These are phyloP conservation scores for Fragum sueziense DNA, from an alignment of 2,888 invertebrate genomes.

Conservation along the genomic window DNA sequence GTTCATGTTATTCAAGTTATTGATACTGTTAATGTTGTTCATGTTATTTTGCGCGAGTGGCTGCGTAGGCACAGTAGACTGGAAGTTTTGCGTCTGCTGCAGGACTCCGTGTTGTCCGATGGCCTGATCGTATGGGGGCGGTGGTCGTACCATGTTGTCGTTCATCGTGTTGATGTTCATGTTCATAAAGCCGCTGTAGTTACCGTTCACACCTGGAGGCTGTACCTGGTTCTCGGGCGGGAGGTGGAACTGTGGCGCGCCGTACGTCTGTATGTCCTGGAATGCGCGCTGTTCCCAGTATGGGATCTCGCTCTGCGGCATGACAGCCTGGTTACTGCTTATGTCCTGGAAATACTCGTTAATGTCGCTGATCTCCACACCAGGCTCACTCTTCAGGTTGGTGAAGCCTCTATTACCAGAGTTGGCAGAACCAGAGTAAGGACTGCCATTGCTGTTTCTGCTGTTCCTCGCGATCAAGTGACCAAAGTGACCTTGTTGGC, in stretches of 20 bases:
- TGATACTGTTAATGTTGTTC: conserved; percentile 61
- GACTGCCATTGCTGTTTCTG: conserved; percentile 76
- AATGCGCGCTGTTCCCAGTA: conserved; percentile 73
- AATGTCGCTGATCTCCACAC: conserved; percentile 66
- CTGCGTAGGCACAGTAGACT: conserved; percentile 60
- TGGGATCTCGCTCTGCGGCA: conserved; percentile 75
- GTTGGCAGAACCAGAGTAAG: conserved; percentile 74
- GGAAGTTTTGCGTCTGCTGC: conserved; percentile 59
- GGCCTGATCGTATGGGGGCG: conserved; percentile 76
- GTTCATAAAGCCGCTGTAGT: conserved; percentile 51
- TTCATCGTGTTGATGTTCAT: conserved; percentile 45
- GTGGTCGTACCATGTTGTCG: conserved; percentile 67
- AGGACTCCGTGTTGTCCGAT: conserved; percentile 44
- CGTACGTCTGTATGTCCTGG: conserved; percentile 63
- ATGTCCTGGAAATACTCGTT: conserved; percentile 70
- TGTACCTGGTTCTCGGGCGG: conserved; percentile 59
- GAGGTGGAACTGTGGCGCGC: conserved; percentile 55
- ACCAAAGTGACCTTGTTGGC: conserved; percentile 78
- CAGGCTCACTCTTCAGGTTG: conserved; percentile 67
- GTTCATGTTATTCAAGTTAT: conserved; percentile 65
- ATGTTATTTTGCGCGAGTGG: conserved; percentile 49
- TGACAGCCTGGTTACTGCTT: conserved; percentile 76
- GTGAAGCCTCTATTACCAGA: conserved; percentile 68
- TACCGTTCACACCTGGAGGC: conserved; percentile 55
- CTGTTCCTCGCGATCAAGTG: conserved; percentile 77